Percentiles rank a stretch among this genome's conserved stretches.
Conservation (phyloP, 2,888 invertebrate species). For the Fissipunctia ypsillon region DNA sequence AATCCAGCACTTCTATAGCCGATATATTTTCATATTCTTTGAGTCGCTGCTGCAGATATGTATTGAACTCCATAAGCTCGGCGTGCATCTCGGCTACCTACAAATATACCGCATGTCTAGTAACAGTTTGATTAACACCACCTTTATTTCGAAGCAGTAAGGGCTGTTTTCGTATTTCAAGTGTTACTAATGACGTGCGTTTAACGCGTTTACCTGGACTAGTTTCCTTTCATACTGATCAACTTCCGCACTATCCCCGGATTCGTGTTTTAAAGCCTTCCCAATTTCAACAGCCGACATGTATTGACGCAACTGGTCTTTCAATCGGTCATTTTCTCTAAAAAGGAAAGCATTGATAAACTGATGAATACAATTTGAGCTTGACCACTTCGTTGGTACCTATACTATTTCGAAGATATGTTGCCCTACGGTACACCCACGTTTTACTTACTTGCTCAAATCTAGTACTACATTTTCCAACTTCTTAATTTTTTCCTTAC, state of each 20-base stretch:
- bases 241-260: constrained; percentile 91
- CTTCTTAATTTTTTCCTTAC: constrained; percentile 87
- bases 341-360: constrained; percentile 58
- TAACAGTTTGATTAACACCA: background rate
- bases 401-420: background rate
- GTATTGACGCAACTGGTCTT: constrained; percentile 96
- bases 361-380: background rate
- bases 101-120: constrained; percentile 36
- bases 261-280: constrained; percentile 93
- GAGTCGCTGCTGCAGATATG: constrained; percentile 93
- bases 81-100: constrained; percentile 98
- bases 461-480: constrained; percentile 91
- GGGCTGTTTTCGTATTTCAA: background rate
- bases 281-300: constrained; percentile 97
- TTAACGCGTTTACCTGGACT: constrained; percentile 92
- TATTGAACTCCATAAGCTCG: constrained; percentile 97
- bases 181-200: background rate
- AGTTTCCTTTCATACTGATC: constrained; percentile 96
- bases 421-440: background rate
- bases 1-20: constrained; percentile 81
- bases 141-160: background rate
- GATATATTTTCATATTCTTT: constrained; percentile 86
- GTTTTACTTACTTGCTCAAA: constrained; percentile 90
- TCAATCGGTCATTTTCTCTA: constrained; percentile 95
- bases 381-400: background rate